Conservation (phyloP, 2,888 invertebrate genomes). For the Plagiodera versicolora region DNA sequence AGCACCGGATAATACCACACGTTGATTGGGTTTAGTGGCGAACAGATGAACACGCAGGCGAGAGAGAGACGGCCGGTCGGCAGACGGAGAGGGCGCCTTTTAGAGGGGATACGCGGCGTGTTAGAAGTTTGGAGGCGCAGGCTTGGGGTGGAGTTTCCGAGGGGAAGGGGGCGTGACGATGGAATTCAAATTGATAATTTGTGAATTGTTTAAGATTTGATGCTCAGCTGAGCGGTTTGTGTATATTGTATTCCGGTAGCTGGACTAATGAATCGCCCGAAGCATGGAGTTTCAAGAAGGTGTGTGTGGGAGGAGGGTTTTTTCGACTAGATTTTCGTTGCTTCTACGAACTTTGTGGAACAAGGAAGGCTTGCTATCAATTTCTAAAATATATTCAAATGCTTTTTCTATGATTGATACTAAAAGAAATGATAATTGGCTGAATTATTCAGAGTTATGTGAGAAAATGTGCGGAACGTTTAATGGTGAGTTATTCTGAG, state of each 20-base stretch:
- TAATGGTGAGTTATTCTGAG: too few species aligned
- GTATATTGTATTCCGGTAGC: conserved; percentile 47
- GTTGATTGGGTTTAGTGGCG: conserved; percentile 60
- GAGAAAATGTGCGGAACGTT: too few species aligned
- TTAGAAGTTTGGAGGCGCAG: conserved; percentile 45
- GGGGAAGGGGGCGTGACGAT: conserved; percentile 50
- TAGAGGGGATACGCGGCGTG: conserved; percentile 48
- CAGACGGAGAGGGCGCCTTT: conserved; percentile 28
- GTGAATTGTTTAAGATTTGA: conserved; percentile 57
- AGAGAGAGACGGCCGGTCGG: conserved; percentile 30
- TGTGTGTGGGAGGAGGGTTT: background rate
- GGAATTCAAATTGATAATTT: conserved; percentile 55
- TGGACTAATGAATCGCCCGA: conserved; percentile 43
- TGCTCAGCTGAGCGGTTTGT: conserved; percentile 49
- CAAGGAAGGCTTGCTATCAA: too few species aligned
- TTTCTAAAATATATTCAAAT: too few species aligned
- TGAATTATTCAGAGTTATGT: too few species aligned
- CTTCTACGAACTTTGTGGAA: too few species aligned
- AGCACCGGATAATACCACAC: conserved; percentile 58
- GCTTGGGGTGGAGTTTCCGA: conserved; percentile 52
- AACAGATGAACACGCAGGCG: conserved; percentile 42
- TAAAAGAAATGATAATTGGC: too few species aligned
- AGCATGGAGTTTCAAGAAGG: conserved; percentile 17
- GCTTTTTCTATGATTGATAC: too few species aligned
- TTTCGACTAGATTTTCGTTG: too few species aligned